Conservation (phyloP, 2,113 vertebrate species). For the Tetrao urogallus region DNA sequence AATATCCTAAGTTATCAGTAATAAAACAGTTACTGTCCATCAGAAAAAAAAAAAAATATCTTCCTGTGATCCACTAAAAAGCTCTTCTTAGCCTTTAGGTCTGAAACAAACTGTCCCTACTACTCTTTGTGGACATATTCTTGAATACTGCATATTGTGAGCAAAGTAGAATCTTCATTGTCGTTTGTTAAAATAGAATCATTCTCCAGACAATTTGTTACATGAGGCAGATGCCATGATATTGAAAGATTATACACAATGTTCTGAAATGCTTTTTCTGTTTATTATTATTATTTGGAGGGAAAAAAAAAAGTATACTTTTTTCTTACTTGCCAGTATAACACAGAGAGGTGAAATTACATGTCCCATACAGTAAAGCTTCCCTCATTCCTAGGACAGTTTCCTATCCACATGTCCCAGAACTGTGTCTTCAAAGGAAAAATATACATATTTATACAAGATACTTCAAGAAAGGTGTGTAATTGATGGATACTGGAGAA, state of each 20-base stretch:
- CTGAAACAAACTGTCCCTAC: not conserved
- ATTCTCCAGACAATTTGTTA: not conserved
- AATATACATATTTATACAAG: not conserved
- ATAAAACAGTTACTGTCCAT: not conserved
- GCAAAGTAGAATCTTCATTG: not conserved
- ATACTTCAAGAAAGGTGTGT: not conserved
- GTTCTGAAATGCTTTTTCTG: not conserved
- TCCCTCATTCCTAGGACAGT: not conserved
- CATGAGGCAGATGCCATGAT: not conserved
- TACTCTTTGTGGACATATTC: not conserved
- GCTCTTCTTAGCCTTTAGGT: not conserved
- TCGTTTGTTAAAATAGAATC: not conserved
- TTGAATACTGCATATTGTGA: not conserved
- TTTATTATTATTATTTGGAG: not conserved
- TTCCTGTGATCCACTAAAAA: not conserved
- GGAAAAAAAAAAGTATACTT: not conserved
- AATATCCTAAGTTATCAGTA: not conserved
- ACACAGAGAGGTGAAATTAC: not conserved
- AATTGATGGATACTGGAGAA: not conserved
- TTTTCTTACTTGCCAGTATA: not conserved
- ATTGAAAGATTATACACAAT: not conserved
- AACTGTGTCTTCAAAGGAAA: not conserved
- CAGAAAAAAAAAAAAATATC: not conserved
- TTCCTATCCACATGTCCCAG: not conserved
- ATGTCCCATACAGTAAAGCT: not conserved